A percentile compares a stretch with the other conserved stretches of the same genome.
Conservation (phyloP, 2,888 invertebrate species). For the Ommatoiulus sabulosus region DNA sequence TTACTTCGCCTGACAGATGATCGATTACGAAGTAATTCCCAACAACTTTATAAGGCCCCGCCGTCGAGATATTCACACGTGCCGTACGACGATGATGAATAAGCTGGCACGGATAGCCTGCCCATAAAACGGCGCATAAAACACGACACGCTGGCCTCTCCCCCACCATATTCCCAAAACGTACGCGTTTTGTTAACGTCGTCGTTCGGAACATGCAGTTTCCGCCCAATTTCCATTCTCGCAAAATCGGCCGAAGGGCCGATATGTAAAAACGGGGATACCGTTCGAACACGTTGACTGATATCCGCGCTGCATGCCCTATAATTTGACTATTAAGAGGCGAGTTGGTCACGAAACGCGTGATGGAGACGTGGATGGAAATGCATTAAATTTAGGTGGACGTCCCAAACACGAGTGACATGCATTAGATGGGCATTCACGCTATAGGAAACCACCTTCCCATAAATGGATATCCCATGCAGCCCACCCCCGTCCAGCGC, state of each 20-base stretch:
- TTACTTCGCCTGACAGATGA: slow-evolving; percentile 28
- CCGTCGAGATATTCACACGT: background rate
- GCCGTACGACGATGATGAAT: background rate
- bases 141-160: background rate
- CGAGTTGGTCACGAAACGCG: background rate
- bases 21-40: slow-evolving; percentile 45
- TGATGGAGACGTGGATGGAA: slow-evolving; percentile 14
- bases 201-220: background rate
- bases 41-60: slow-evolving; percentile 42
- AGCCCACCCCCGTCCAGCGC: background rate
- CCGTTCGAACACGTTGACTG: background rate
- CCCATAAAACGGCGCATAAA: background rate
- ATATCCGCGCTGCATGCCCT: background rate
- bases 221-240: slow-evolving; percentile 41
- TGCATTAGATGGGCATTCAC: background rate
- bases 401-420: slow-evolving; percentile 41
- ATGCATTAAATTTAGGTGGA: slow-evolving; percentile 41
- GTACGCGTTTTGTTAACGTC: background rate
- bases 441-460: slow-evolving; percentile 12
- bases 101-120: background rate
- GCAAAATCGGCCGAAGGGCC: background rate
- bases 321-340: slow-evolving; percentile 42
- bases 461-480: slow-evolving; percentile 23
- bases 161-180: background rate
- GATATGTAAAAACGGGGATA: background rate